Percentiles rank a stretch among this genome's conserved stretches.
phyloP scores from a whole-genome alignment of 1,140 invertebrate genomes.

The Polyergus mexicanus region DNA sequence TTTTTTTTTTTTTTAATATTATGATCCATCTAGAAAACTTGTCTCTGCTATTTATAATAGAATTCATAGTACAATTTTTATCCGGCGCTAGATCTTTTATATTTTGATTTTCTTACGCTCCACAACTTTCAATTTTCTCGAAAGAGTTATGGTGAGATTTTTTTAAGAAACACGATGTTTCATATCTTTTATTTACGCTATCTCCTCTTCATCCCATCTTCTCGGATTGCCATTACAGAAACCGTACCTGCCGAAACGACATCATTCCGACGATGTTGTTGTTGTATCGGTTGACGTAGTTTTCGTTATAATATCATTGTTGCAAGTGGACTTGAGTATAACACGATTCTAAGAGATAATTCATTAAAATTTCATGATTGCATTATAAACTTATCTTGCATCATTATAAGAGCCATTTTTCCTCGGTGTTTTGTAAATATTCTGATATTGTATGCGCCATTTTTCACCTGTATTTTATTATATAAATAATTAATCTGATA shows the following conservation, averaged over 20 bases:
- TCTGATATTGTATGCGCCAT: not conserved
- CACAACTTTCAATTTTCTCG: constrained; percentile 8
- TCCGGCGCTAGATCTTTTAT: not conserved
- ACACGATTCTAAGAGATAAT: constrained; percentile 27
- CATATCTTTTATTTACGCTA: constrained; percentile 12
- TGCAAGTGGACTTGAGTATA: constrained; percentile 31
- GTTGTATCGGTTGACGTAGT: constrained; percentile 28
- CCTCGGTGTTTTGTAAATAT: not conserved
- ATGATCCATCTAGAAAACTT: not conserved
- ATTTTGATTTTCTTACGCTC: not conserved
- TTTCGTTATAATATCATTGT: constrained; percentile 37
- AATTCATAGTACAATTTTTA: not conserved
- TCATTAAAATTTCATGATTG: constrained; percentile 41
- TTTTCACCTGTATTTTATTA: not conserved
- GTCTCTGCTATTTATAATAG: not conserved
- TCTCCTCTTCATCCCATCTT: constrained; percentile 29
- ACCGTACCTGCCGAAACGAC: constrained; percentile 20
- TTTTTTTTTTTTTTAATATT: not conserved
- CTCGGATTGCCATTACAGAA: constrained; percentile 36
- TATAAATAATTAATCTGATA: not conserved
- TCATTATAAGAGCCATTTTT: not conserved
- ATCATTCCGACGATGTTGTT: not conserved
- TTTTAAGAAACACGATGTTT: constrained; percentile 9
- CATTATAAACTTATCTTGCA: constrained; percentile 21
- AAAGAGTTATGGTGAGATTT: constrained; percentile 13